Base-by-base conservation (phyloP, 2,888 invertebrate genomes). In the Synanthedon tipuliformis region DNA sequence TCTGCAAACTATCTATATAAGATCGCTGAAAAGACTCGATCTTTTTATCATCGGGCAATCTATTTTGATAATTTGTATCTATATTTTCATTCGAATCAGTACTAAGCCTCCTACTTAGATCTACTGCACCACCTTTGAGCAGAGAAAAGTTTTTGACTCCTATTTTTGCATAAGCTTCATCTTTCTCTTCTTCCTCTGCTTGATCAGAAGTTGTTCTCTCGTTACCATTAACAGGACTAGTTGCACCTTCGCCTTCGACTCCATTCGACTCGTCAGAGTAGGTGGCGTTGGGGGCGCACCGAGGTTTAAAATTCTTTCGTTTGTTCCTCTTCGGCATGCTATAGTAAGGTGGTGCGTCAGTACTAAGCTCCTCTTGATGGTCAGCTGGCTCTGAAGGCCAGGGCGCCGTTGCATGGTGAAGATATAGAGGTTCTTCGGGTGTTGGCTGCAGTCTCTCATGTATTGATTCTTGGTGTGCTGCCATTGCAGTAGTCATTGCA, bases 231-330 rank as follows among this genome's bases (percentile, higher is more conserved):
- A 84, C 60, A 27, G 77, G 80, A 58, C 83, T 82, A 41, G 66
- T 68, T 52, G 70, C 61, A 52, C 76, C 74, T 55, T 71, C 71
- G 59, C 81, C 75, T 56, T 77, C 72, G 2, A 66, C 80, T 55
- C 78, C 84, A n/a, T 84, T 81, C 0, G 85, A 85, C 56, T 88
- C 86, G 52, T 89, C 89, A 5, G 88, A 87, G 64, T 84, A 88
- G 1, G 84, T 79, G 16, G 88, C 75, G 57, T 89, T 90, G 2
- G 93, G 92, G 55, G 88, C 88, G 75, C 93, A 94, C 64, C 94
- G 85, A 0, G 94, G 94, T 65, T 92, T 91, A 78, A 94, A 93
- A 75, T 94, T 93, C 77, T 94, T 94, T 61, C 94, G 83, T 65
- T 93, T 93, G 84, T 93, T 93, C 65, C 92, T 88, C 75, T 92